Evolutionary conservation across 2,888 invertebrate species (phyloP).

Genomic region (Dinocampus coccinellae): DNA sequence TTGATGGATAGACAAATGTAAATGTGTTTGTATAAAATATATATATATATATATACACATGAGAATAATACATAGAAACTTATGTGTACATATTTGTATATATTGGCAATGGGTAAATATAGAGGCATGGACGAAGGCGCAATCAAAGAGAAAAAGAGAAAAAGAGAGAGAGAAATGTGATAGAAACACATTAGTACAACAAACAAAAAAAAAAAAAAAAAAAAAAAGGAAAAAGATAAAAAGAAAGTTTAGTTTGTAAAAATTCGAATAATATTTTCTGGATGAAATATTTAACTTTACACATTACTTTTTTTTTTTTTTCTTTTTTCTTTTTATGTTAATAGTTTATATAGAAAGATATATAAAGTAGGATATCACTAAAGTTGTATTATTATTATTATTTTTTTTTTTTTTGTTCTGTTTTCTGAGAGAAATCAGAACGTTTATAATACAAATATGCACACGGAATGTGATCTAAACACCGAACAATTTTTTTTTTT

Average conservation of each 20-base stretch:
- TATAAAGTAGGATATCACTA: not conserved
- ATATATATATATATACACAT: not conserved
- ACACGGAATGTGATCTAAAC: conserved; percentile 11
- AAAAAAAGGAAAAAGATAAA: too few relatives aligned
- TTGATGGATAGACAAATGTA: conserved; percentile 17
- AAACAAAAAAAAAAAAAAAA: too few relatives aligned
- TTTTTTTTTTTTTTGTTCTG: conserved; percentile 28
- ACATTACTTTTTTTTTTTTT: not conserved
- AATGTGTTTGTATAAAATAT: not conserved
- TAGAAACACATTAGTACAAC: too few relatives aligned
- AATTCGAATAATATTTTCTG: too few relatives aligned
- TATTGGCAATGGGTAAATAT: too few relatives aligned
- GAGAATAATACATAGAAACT: not conserved
- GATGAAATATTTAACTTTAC: not conserved
- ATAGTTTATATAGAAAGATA: conserved; percentile 9
- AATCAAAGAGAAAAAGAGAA: not conserved
- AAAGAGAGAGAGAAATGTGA: too few relatives aligned
- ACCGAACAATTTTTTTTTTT: conserved; percentile 26
- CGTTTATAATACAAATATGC: conserved; percentile 13
- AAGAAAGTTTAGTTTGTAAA: too few relatives aligned
- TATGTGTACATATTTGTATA: not conserved
- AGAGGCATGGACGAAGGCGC: not conserved
- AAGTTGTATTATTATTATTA: not conserved
- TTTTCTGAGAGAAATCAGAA: conserved; percentile 31
- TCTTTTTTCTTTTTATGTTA: not conserved